Conservation (phyloP, 2,113 vertebrate genomes). For the Pontoporia blainvillei region DNA sequence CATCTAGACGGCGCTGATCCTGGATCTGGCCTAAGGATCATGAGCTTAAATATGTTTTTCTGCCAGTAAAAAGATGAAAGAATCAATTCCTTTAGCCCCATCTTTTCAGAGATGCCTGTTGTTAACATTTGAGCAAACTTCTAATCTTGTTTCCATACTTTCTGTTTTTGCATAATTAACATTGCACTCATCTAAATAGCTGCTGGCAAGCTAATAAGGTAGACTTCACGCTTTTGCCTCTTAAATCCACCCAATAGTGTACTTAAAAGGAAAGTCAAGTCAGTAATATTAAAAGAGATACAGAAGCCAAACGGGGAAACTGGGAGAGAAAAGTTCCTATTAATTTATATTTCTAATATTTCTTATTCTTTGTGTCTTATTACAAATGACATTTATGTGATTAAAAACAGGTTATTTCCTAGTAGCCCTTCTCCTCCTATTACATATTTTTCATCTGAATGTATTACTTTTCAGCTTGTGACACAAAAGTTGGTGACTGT, state of each 20-base stretch:
- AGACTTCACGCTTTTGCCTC: background rate
- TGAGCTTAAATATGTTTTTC: background rate
- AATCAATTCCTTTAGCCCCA: background rate
- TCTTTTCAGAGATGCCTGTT: background rate
- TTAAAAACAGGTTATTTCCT: slow-evolving; percentile 65
- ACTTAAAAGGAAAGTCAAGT: slow-evolving; percentile 32
- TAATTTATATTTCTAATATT: slow-evolving; percentile 54
- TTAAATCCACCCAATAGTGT: background rate
- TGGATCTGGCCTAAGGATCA: background rate
- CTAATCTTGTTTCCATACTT: slow-evolving; percentile 5
- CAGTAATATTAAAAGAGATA: slow-evolving; percentile 44
- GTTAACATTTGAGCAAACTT: background rate
- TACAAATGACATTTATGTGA: slow-evolving; percentile 37
- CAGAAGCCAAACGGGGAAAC: slow-evolving; percentile 54
- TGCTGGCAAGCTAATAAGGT: background rate
- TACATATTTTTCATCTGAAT: slow-evolving; percentile 50
- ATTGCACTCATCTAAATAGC: background rate
- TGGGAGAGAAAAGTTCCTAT: slow-evolving; percentile 40
- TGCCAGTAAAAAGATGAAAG: background rate
- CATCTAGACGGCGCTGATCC: background rate
- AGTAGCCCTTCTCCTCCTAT: background rate
- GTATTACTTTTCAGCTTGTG: slow-evolving; percentile 48
- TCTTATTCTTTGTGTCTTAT: slow-evolving; percentile 40
- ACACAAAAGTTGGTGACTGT: slow-evolving; percentile 60
- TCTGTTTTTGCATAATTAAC: background rate